Evolutionary conservation across 1,140 invertebrate genomes (phyloP).

Genomic region (Sarcophaga peregrina): DNA sequence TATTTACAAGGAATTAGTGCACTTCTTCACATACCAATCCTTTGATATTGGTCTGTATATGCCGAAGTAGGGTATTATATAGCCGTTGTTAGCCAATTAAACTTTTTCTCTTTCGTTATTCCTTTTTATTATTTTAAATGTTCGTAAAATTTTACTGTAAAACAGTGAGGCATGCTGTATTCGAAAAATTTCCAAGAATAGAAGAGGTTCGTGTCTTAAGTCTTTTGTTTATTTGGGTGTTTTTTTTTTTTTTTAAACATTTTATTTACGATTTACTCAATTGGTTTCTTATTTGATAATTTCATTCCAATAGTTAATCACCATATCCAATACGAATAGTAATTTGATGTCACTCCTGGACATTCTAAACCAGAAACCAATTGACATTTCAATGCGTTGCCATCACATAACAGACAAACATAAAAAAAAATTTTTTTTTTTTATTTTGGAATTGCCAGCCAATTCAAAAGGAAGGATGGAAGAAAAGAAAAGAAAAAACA

Average conservation of each 20-base stretch:
- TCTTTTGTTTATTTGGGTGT: constrained; percentile 31
- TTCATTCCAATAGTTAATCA: constrained; percentile 39
- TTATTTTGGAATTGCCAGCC: no score
- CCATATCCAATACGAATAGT: constrained; percentile 24
- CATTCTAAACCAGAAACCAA: constrained; percentile 37
- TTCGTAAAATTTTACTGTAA: no score
- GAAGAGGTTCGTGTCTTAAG: constrained; percentile 24
- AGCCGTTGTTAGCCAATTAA: no score
- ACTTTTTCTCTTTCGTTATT: no score
- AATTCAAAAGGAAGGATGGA: not conserved
- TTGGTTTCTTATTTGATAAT: constrained; percentile 29
- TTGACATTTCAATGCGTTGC: constrained; percentile 31
- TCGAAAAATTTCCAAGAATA: not conserved
- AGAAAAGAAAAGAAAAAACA: not conserved
- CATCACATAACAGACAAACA: constrained; percentile 1
- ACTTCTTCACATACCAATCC: no score
- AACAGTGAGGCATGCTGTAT: no score
- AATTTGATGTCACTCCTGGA: constrained; percentile 23
- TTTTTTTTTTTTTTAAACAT: no score
- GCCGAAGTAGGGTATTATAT: no score
- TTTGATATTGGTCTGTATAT: no score
- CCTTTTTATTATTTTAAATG: no score
- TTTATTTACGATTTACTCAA: not conserved
- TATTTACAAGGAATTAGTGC: no score
- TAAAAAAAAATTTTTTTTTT: no score